phyloP scores from a whole-genome alignment of 1,140 invertebrate genomes.

The Pseudomyrmex gracilis region DNA sequence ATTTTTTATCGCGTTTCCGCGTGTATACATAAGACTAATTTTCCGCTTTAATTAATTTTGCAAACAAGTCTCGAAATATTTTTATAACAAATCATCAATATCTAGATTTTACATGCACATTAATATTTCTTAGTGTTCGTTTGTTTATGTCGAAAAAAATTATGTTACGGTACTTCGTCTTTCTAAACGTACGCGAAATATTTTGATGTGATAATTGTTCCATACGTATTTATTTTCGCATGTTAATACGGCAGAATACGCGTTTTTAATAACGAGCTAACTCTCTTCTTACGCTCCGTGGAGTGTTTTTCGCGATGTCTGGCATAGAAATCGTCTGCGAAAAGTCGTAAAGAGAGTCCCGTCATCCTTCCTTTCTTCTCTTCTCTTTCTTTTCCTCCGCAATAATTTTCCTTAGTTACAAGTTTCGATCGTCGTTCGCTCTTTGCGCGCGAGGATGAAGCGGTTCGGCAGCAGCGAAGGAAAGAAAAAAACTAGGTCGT shows the following conservation, averaged over 20 bases:
- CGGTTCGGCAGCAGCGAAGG: neutral
- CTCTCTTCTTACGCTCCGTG: neutral
- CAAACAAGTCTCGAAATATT: neutral
- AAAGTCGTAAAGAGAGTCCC: constrained; percentile 7
- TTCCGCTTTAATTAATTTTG: constrained; percentile 6
- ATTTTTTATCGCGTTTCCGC: constrained; percentile 21
- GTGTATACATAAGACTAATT: constrained; percentile 1
- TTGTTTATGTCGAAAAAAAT: neutral
- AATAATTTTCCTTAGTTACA: constrained; percentile 4
- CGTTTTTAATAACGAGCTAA: neutral
- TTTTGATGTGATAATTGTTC: neutral
- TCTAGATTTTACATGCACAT: neutral
- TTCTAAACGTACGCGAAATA: neutral
- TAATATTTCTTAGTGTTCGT: neutral
- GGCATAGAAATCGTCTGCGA: neutral
- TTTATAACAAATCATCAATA: neutral
- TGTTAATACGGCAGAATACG: neutral
- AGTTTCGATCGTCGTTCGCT: neutral
- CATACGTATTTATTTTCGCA: neutral
- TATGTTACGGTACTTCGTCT: neutral
- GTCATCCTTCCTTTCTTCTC: too few relatives aligned
- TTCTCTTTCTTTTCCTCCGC: neutral
- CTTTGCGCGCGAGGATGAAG: neutral
- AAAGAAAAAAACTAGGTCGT: constrained; percentile 29
- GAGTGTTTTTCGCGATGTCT: neutral